These are phyloP conservation scores for Phasia obesa DNA, from an alignment of 2,888 invertebrate genomes.

Conservation along the genomic window DNA sequence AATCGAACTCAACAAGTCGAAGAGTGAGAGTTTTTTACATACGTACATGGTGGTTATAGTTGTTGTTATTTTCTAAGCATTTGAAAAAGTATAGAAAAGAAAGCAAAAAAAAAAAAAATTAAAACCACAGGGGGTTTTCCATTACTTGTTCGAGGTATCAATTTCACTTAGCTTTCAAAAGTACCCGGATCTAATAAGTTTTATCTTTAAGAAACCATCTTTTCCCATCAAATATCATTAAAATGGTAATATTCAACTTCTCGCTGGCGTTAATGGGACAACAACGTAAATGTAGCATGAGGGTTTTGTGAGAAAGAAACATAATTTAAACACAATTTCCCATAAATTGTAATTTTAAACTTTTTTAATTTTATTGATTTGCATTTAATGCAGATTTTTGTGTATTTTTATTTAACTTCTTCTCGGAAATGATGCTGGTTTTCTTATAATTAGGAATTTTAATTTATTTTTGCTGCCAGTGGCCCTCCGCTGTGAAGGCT, in stretches of 20 bases:
- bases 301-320: neutral
- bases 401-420: neutral
- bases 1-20: constrained; percentile 40
- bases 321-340: constrained; percentile 7
- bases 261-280: constrained; percentile 13
- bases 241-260: constrained; percentile 45
- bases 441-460: constrained; percentile 36
- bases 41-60: neutral
- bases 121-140: constrained; percentile 44
- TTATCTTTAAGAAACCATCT: constrained; percentile 42
- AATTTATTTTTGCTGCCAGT: constrained; percentile 10
- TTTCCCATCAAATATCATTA: constrained; percentile 39
- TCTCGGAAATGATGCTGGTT: constrained; percentile 23
- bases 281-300: constrained; percentile 31
- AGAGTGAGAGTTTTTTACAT: constrained; percentile 18
- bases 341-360: constrained; percentile 61
- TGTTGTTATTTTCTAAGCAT: neutral
- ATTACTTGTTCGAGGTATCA: constrained; percentile 21
- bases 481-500: constrained; percentile 24
- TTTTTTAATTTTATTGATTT: constrained; percentile 64
- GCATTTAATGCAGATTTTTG: constrained; percentile 66
- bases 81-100: neutral
- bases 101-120: neutral
- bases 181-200: constrained; percentile 58
- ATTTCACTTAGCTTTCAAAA: constrained; percentile 51